Evolutionary conservation across 1,140 invertebrate species (phyloP), one percentile per base, ranked within the genome.

Genomic region (Cataglyphis hispanica): DNA sequence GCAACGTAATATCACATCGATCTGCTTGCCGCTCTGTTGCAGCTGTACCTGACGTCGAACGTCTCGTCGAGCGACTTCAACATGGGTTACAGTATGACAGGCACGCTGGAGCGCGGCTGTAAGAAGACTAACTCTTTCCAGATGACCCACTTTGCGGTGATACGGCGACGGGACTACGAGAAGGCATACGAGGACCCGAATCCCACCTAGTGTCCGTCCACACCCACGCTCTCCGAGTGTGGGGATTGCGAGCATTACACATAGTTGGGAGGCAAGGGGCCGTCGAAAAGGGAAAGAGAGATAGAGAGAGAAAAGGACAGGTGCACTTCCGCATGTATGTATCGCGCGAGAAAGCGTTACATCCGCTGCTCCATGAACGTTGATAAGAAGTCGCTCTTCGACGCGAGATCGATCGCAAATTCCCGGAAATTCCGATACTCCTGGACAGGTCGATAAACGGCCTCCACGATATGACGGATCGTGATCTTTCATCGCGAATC

Each of bases 71-170:
- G 97, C 53, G 98, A 98, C 94, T 98, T 98, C 95, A 98, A 98
- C 93, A 97, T 98, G 96, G 98, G 98, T 46, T 98, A 98, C 95
- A 97, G 97, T 90, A 97, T 98, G 96, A 98, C 98, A 0, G 98
- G 98, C 13, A 98, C 97, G 8, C 94, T 98, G 87, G 97, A 98
- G 93, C 96, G 98, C n/a, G 97, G 98, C 69, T 96, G 96, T 91
- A 97, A 97, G 89, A 96, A 97, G 91, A 96, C 96, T 84, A 97
- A 97, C 93, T 96, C 96, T 86, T 97, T 98, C 93, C 97, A 98
- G 94, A 97, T 98, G 94, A 98, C 97, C 61, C 98, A 98, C 93
- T 98, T 98, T 91, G 98, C 97, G 37, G 98, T 98, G 90, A 97
- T 98, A 87, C 96, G 97, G 90, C 96, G 97, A 74, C 95, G 95